Conservation (phyloP, 2,797 vertebrate species). For the Thripadectes ignobilis region DNA sequence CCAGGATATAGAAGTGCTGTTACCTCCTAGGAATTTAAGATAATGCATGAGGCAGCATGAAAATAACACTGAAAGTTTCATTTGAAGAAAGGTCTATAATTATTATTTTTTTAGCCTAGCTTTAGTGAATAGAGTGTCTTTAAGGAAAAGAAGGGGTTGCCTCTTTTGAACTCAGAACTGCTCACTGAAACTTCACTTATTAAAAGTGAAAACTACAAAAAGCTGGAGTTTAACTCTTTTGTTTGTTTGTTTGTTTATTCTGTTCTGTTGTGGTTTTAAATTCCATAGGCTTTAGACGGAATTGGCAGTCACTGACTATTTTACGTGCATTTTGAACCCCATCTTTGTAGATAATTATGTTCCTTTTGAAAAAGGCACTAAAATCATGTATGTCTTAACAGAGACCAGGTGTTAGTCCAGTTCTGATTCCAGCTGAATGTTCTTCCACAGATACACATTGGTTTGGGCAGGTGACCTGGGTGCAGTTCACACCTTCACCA, state of each 20-base stretch:
- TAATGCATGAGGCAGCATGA: background rate
- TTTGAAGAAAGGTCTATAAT: fast-evolving
- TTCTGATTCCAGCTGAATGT: background rate
- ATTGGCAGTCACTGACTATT: background rate
- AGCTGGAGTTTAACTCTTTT: fast-evolving
- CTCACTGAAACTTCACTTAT: background rate
- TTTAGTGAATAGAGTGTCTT: background rate
- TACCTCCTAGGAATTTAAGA: background rate
- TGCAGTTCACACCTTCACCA: background rate
- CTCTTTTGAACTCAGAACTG: background rate
- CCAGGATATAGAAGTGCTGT: background rate
- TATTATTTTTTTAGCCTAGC: background rate
- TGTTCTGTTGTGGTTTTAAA: background rate
- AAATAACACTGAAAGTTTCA: background rate
- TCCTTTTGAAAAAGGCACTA: background rate
- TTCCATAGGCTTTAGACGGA: background rate
- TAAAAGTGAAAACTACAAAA: background rate
- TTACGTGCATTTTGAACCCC: fast-evolving
- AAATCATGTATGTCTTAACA: background rate
- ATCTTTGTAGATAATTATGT: background rate
- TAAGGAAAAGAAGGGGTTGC: fast-evolving
- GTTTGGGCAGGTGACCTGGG: background rate
- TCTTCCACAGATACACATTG: background rate
- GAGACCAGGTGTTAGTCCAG: background rate
- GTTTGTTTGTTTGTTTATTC: background rate